Base-by-base conservation (phyloP, 2,113 vertebrate genomes). In the Ceratotherium simum region DNA sequence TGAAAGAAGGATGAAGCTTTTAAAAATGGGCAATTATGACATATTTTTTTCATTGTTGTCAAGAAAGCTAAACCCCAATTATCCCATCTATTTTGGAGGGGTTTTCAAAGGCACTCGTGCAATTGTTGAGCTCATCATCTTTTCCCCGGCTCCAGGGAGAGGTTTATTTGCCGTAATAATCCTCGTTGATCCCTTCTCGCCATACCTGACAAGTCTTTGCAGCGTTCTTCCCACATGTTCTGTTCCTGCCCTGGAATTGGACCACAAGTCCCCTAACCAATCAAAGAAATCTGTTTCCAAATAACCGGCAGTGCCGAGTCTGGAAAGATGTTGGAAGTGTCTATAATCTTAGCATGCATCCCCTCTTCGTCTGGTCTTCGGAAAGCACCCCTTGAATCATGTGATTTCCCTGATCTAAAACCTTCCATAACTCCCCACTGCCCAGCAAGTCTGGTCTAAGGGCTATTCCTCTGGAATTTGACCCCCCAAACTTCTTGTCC, bases 11-110 rank as follows among this genome's bases (percentile, higher is more conserved):
- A 96, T 98, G 99, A 98, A 96, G 98, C 98, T 95, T 94, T 95
- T 65, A 98, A 98, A 98, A 98, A 99, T 98, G 98, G 98, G 97
- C 98, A 99, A 99, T 99, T 99, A 99, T 98, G 98, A 97, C 64
- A 96, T 98, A 92, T 98, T 98, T 98, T 98, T 98, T 97, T 98
- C 98, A 98, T 99, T 98, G 98, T 98, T 98, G 98, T 99, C 96
- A 97, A 98, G 98, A 98, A 99, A 98, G 97, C 95, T 98, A 98
- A 99, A 98, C 99, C 98, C 98, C 95, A 98, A 98, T 99, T 98
- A 99, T 96, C 96, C 85, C n/a, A 96, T 90, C 96, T 96, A 93
- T 98, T 98, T 98, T 97, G 94, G 96, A 97, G 51, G 98, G 96
- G 69, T 79, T 97, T 98, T 98, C 84, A 96, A 95, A 97, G 90